Conservation (phyloP, 2,888 invertebrate species). For the Brenthis hecate region DNA sequence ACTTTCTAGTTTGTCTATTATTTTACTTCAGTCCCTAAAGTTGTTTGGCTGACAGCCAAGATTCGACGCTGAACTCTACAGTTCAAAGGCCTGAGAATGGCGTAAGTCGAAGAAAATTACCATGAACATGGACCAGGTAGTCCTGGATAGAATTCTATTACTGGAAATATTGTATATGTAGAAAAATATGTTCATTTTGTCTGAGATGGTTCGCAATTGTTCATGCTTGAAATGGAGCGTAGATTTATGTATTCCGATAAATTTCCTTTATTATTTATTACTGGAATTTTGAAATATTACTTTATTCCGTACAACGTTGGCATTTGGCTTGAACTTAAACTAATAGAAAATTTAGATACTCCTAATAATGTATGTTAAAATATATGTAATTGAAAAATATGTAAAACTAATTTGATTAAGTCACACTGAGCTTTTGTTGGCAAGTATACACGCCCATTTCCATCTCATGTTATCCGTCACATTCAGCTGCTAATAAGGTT, state of each 20-base stretch:
- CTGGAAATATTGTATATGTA: constrained; percentile 13
- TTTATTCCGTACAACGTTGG: not conserved
- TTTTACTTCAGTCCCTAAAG: constrained; percentile 11
- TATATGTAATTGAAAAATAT: too few relatives aligned
- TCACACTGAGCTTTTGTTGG: not conserved
- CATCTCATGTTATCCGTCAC: not conserved
- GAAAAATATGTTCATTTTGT: constrained; percentile 10
- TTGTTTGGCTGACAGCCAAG: constrained; percentile 33
- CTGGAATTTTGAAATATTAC: too few relatives aligned
- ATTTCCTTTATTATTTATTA: constrained; percentile 12
- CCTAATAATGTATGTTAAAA: too few relatives aligned
- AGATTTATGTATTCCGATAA: constrained; percentile 3
- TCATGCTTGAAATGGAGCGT: constrained; percentile 10
- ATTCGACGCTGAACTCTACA: constrained; percentile 23
- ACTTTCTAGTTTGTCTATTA: constrained; percentile 14
- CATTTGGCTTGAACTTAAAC: not conserved
- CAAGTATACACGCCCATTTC: not conserved
- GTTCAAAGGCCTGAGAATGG: constrained; percentile 28
- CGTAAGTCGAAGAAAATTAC: constrained; percentile 18
- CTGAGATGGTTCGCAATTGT: not conserved
- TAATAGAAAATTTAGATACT: too few relatives aligned
- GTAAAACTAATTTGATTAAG: not conserved
- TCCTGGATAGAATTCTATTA: constrained; percentile 23
- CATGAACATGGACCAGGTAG: constrained; percentile 8
- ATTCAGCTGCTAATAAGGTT: not conserved